Evolutionary conservation across 2,888 invertebrate species (phyloP).

Genomic region (Dyspetes luteomarginatus): DNA sequence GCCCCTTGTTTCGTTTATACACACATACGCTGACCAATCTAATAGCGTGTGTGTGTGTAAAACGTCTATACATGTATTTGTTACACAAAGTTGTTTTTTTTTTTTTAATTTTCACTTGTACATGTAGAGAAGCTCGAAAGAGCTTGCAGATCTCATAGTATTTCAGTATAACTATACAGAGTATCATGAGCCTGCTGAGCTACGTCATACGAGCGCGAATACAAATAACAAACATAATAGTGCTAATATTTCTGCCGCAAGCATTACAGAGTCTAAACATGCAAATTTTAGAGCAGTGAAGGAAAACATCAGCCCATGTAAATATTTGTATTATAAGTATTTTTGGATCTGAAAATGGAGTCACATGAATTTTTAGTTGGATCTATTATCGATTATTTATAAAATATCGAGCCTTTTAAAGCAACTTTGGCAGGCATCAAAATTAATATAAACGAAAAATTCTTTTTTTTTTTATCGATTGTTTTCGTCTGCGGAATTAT

Average conservation of each 20-base stretch:
- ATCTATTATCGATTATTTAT: neutral
- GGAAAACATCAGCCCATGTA: constrained; percentile 13
- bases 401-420: neutral
- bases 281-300: constrained; percentile 25
- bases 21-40: constrained; percentile 18
- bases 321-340: neutral
- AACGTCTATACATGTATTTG: neutral
- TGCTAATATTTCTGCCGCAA: constrained; percentile 28
- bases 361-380: neutral
- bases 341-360: neutral
- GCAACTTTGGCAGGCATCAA: no score
- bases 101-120: constrained; percentile 1
- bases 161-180: neutral
- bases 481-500: neutral
- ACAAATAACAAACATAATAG: constrained; percentile 39
- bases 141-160: neutral
- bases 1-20: constrained; percentile 25
- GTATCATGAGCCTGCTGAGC: constrained; percentile 8
- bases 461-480: neutral
- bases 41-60: neutral
- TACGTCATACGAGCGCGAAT: constrained; percentile 26
- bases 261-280: neutral
- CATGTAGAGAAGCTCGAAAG: neutral
- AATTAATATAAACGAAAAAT: no score
- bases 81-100: constrained; percentile 2